Base-by-base conservation (phyloP, 1,140 invertebrate species). In the Drosophila paulistorum region DNA sequence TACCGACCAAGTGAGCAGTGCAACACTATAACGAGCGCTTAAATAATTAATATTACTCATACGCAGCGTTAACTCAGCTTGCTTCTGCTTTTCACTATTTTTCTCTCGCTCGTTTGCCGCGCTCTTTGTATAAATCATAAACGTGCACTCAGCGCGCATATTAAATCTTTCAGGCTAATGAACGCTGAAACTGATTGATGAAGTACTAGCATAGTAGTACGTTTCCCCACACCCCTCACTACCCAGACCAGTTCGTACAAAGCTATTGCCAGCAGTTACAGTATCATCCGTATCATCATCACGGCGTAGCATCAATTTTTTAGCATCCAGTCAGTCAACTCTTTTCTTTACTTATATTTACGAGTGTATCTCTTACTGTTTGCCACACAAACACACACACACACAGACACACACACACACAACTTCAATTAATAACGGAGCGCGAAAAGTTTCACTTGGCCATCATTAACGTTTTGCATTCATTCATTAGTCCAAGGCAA, bases 21-120 rank as follows among this genome's bases (percentile, higher is more conserved):
- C 74, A 79, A 63, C 72, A 62, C 64, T 65, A 81, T 89, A 89
- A 89, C 84, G 84, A 89, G 84, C 67, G 74, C 80, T 89, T 89
- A 81, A 89, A 89, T 89, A 89, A 89, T 89, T 84, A 89, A 89
- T 89, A 89, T 89, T 83, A 75, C 84, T 89, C 77, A 79, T 74
- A 79, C 77, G 77, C 75, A 79, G 76, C 13, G 75, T 70, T 79
- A 76, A 45, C 41, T 17, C 26, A 57, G 37, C 45, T 26, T 39
- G 55, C 48, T 59, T 41, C 55, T 74, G 42, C 35, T 39, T 51
- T 20, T 51, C 20, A n/a, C 42, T 45, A 20, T 51, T 51, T 51
- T 51, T 51, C 45, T 23, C 13, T 51, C 9, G 45, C 45, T 51
- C 20, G 45, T 51, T 30, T 51, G 45, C 11, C 10, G 10, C 57